Conservation (phyloP, 2,888 invertebrate genomes). For the Aquatica leii region DNA sequence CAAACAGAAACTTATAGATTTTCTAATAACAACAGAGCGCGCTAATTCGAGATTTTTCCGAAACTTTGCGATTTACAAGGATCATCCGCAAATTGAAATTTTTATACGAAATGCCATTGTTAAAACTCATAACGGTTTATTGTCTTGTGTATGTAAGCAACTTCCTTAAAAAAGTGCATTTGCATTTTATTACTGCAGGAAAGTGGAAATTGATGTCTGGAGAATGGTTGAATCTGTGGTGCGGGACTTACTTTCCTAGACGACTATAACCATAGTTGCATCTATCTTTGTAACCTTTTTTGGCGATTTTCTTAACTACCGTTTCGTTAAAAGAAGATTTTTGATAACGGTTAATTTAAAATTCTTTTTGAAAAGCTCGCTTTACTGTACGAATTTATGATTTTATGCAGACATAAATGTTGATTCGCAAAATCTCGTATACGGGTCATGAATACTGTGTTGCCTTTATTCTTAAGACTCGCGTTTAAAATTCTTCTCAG, state of each 20-base stretch:
- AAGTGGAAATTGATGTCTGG: slow-evolving; percentile 36
- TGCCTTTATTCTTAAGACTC: slow-evolving; percentile 17
- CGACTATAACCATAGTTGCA: slow-evolving; percentile 22
- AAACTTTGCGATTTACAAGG: slow-evolving; percentile 2
- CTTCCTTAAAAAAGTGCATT: slow-evolving; percentile 41
- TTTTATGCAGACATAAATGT: slow-evolving; percentile 28
- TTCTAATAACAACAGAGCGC: slow-evolving; percentile 15
- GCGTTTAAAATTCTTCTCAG: slow-evolving; percentile 17
- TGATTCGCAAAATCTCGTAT: slow-evolving; percentile 6
- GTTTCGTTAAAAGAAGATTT: not conserved
- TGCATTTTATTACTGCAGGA: slow-evolving; percentile 42
- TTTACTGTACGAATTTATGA: slow-evolving; percentile 27
- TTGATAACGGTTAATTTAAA: slow-evolving; percentile 23
- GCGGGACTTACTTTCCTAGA: not conserved
- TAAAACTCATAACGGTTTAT: slow-evolving; percentile 10
- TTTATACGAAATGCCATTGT: no score
- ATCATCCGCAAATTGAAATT: not conserved
- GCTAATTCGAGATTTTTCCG: not conserved
- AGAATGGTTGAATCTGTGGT: slow-evolving; percentile 20
- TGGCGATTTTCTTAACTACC: not conserved
- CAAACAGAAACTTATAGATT: slow-evolving; percentile 18
- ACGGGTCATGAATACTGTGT: slow-evolving; percentile 22
- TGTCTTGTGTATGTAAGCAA: slow-evolving; percentile 37
- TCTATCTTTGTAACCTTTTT: slow-evolving; percentile 22
- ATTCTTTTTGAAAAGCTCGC: slow-evolving; percentile 20